Conservation (phyloP, 2,113 vertebrate genomes). For the Herpetotheres cachinnans region DNA sequence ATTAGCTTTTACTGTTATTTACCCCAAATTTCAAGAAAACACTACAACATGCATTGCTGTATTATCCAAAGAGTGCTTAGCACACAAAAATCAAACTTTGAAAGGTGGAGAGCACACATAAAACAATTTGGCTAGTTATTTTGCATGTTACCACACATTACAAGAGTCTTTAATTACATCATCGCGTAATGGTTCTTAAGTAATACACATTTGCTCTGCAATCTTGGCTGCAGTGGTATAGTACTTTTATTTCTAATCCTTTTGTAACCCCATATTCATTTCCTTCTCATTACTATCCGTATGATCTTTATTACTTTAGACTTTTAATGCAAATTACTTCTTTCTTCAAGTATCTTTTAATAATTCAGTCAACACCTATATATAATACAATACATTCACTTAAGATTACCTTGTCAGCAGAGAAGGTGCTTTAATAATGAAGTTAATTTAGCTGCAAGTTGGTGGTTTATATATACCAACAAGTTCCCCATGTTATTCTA, state of each 20-base stretch:
- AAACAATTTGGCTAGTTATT: neutral
- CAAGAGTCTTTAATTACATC: neutral
- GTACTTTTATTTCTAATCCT: neutral
- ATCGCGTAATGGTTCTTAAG: neutral
- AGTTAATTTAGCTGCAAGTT: neutral
- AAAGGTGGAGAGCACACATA: neutral
- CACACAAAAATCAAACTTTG: neutral
- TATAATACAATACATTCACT: neutral
- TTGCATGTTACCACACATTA: neutral
- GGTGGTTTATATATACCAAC: neutral
- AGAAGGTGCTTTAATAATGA: neutral
- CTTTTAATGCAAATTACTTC: slow-evolving; percentile 24
- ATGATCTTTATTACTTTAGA: slow-evolving; percentile 9
- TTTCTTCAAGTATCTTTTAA: slow-evolving; percentile 19
- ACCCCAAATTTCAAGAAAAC: neutral
- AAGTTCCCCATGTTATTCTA: neutral
- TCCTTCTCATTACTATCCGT: neutral
- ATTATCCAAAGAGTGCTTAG: neutral
- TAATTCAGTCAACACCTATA: slow-evolving; percentile 12
- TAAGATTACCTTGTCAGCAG: neutral
- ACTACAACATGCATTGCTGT: neutral
- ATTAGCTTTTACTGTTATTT: neutral
- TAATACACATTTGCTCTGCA: neutral
- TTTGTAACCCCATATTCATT: slow-evolving; percentile 23
- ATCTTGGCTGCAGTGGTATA: neutral